phyloP scores from a whole-genome alignment of 2,888 invertebrate genomes.

The Cheilosia grossa region DNA sequence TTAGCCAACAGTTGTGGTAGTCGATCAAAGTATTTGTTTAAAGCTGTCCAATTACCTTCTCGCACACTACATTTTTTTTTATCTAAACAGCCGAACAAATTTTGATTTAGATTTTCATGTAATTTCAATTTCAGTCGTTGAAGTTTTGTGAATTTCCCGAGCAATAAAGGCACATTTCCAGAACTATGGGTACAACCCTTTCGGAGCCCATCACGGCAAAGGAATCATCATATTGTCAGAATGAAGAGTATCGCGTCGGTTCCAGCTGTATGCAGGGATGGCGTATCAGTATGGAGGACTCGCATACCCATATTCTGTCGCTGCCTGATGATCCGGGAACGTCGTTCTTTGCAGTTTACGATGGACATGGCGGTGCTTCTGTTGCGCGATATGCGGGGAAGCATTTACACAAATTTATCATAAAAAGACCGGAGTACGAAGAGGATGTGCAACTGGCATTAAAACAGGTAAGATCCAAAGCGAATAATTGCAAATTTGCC shows the following conservation, averaged over 20 bases:
- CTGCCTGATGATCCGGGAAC: slow-evolving; percentile 96
- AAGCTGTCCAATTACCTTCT: slow-evolving; percentile 36
- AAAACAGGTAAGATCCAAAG: slow-evolving; percentile 86
- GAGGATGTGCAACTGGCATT: slow-evolving; percentile 93
- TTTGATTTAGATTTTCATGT: slow-evolving; percentile 26
- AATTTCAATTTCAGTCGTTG: slow-evolving; percentile 45
- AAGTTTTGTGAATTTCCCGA: slow-evolving; percentile 16
- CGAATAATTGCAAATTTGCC: not conserved
- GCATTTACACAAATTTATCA: slow-evolving; percentile 96
- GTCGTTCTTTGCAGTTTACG: slow-evolving; percentile 98
- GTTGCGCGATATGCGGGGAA: slow-evolving; percentile 98
- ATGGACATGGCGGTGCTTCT: slow-evolving; percentile 88
- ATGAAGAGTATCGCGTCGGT: slow-evolving; percentile 89
- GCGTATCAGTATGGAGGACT: slow-evolving; percentile 99
- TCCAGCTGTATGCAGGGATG: slow-evolving; percentile 99
- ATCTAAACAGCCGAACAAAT: slow-evolving; percentile 14
- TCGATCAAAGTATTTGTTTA: slow-evolving; percentile 38
- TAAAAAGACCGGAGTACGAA: slow-evolving; percentile 91
- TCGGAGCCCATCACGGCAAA: slow-evolving; percentile 98
- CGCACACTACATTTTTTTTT: not conserved
- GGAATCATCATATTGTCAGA: slow-evolving; percentile 92
- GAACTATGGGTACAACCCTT: slow-evolving; percentile 96
- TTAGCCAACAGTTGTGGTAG: slow-evolving; percentile 27
- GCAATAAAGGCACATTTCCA: slow-evolving; percentile 21
- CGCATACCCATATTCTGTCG: slow-evolving; percentile 97